phyloP scores from a whole-genome alignment of 2,888 invertebrate genomes.

The Megastigmus dorsalis region DNA sequence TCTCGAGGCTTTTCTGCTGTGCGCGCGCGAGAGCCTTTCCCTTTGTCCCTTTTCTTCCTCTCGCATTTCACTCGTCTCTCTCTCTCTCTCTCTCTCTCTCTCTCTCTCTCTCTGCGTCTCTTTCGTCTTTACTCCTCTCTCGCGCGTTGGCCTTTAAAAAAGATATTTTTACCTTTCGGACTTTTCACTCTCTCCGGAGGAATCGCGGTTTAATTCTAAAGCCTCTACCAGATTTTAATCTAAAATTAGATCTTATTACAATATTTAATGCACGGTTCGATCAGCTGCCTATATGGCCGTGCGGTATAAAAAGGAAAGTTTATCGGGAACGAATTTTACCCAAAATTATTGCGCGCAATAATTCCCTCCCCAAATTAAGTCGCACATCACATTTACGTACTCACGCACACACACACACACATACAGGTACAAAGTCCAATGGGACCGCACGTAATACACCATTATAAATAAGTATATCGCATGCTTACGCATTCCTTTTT shows the following conservation, averaged over 20 bases:
- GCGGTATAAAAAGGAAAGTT: no score
- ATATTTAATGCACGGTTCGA: no score
- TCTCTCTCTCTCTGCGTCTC: not conserved
- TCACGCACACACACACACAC: no score
- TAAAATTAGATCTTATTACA: no score
- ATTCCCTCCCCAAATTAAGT: conserved; percentile 21
- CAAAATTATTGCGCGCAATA: not conserved
- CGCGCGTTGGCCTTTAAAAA: not conserved
- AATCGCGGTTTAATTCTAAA: no score
- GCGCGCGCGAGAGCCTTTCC: no score
- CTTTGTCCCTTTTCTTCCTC: conserved; percentile 13
- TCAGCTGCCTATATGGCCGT: no score
- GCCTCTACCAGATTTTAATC: no score
- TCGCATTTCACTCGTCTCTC: not conserved
- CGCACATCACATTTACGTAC: conserved; percentile 1
- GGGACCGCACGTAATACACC: conserved; percentile 13
- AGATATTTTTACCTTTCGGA: no score
- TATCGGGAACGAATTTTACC: no score
- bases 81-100: not conserved
- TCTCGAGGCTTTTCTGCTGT: conserved; percentile 23
- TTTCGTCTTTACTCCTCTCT: not conserved
- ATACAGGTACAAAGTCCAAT: conserved; percentile 16
- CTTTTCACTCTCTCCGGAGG: no score
- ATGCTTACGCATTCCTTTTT: not conserved
- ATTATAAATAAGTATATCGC: conserved; percentile 43